These are phyloP conservation scores for Neopipo cinnamomea DNA, from an alignment of 2,113 vertebrate genomes.

Conservation along the genomic window DNA sequence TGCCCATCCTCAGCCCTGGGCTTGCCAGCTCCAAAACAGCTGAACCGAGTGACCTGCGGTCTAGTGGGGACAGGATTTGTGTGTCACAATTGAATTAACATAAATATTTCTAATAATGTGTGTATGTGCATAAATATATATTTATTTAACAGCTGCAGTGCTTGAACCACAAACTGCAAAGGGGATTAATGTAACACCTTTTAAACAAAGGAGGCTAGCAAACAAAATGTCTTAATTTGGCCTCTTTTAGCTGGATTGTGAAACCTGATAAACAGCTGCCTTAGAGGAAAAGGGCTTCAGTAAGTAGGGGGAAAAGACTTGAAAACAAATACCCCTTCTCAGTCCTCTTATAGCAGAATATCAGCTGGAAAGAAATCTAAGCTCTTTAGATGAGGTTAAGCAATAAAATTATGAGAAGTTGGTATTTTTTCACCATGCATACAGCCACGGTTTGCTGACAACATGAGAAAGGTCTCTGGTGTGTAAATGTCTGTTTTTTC, in stretches of 20 bases:
- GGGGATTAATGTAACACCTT: not conserved
- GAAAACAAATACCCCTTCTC: not conserved
- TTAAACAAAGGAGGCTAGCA: not conserved
- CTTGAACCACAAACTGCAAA: not conserved
- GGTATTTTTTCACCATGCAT: not conserved
- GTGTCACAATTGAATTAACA: not conserved
- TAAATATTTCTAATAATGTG: not conserved
- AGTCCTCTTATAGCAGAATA: not conserved
- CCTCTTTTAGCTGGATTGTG: not conserved
- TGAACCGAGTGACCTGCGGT: fast-evolving
- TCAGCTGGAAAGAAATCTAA: not conserved
- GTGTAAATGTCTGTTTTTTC: not conserved
- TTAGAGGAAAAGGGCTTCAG: not conserved
- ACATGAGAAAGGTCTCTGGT: not conserved
- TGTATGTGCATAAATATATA: not conserved
- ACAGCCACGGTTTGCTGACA: not conserved
- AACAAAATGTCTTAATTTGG: not conserved
- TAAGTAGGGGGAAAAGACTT: not conserved
- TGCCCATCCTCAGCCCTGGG: not conserved
- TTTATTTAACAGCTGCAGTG: not conserved
- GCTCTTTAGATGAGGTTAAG: not conserved
- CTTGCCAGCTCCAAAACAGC: not conserved
- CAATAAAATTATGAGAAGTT: not conserved
- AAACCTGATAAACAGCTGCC: not conserved
- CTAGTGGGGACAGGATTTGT: not conserved